Conservation (phyloP, 1,140 invertebrate genomes). For the Euura saliciscinereae region DNA sequence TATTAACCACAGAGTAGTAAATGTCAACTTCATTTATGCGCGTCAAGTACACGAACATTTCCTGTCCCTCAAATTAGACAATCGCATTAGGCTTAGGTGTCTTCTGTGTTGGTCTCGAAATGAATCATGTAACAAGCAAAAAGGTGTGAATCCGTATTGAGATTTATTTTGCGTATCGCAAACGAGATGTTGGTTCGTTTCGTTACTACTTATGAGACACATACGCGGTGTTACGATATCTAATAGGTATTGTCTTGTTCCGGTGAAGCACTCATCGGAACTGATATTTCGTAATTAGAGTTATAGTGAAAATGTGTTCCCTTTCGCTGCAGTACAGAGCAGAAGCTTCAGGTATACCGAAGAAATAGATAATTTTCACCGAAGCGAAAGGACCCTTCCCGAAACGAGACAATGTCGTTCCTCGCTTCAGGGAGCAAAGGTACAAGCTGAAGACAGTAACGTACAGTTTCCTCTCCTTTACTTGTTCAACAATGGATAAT, state of each 20-base stretch:
- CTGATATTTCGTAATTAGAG: not conserved
- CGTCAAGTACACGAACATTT: too few relatives aligned
- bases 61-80: too few relatives aligned
- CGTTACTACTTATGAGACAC: too few relatives aligned
- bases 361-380: not conserved
- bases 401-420: not conserved
- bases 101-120: too few relatives aligned
- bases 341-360: not conserved
- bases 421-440: not conserved
- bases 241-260: not conserved
- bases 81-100: too few relatives aligned
- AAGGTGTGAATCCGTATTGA: not conserved
- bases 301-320: not conserved
- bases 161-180: conserved; percentile 3
- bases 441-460: not conserved
- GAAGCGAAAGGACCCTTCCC: not conserved
- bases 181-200: not conserved
- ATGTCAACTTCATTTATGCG: too few relatives aligned
- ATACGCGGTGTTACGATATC: not conserved
- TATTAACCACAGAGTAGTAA: too few relatives aligned
- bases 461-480: too few relatives aligned
- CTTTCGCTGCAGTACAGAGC: not conserved
- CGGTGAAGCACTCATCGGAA: not conserved
- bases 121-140: not conserved
- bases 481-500: too few relatives aligned